Percentiles rank a stretch among this genome's conserved stretches.
Conservation (phyloP, 2,888 invertebrate species). For the Anoncus sp. region DNA sequence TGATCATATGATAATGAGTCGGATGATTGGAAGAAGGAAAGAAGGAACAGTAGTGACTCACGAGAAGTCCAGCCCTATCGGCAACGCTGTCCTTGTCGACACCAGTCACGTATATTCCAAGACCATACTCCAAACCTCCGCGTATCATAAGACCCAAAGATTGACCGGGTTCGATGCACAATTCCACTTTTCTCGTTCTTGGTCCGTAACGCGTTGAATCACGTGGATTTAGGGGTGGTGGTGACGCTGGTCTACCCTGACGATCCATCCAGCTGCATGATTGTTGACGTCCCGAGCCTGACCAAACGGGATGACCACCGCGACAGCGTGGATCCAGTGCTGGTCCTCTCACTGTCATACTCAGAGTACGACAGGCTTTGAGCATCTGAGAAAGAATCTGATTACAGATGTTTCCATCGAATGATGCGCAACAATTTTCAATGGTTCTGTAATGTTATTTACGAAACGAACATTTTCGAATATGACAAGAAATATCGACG, state of each 20-base stretch:
- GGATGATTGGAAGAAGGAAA: not conserved
- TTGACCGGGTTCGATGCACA: conserved; percentile 95
- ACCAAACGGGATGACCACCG: conserved; percentile 82
- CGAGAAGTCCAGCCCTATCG: conserved; percentile 95
- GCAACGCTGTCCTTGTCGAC: conserved; percentile 97
- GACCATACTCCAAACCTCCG: conserved; percentile 97
- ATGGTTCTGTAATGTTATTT: not conserved
- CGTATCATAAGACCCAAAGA: conserved; percentile 97
- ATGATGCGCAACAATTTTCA: not conserved
- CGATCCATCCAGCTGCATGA: conserved; percentile 98
- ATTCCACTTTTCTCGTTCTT: conserved; percentile 88
- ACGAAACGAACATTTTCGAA: too few species aligned
- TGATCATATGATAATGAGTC: not conserved
- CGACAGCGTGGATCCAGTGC: conserved; percentile 87
- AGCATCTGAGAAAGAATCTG: conserved; percentile 88
- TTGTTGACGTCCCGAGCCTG: conserved; percentile 85
- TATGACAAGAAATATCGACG: too few species aligned
- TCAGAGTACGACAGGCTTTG: conserved; percentile 94
- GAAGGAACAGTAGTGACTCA: conserved; percentile 79
- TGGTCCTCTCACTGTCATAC: conserved; percentile 94
- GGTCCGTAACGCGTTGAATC: conserved; percentile 80
- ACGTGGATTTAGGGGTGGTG: conserved; percentile 89
- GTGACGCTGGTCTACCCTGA: conserved; percentile 93
- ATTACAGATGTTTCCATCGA: conserved; percentile 1
- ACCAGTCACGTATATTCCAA: conserved; percentile 98